phyloP scores from a whole-genome alignment of 2,888 invertebrate species.

The Xylota segnis region DNA sequence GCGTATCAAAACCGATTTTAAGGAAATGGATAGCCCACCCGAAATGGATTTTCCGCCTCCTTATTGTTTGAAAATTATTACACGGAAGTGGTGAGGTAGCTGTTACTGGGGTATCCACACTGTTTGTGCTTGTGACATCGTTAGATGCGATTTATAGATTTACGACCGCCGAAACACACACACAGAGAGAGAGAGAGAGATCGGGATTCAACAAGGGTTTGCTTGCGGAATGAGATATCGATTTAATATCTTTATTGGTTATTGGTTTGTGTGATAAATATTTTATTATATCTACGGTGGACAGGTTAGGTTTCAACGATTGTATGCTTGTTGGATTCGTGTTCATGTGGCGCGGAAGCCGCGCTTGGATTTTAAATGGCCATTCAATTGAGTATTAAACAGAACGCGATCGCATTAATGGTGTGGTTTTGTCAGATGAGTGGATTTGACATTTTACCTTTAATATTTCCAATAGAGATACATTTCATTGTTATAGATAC shows the following conservation, averaged over 20 bases:
- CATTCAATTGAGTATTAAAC: slow-evolving; percentile 8
- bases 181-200: slow-evolving; percentile 22
- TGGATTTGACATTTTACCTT: background rate
- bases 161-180: slow-evolving; percentile 62
- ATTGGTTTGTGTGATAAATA: slow-evolving; percentile 70
- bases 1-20: slow-evolving; percentile 71
- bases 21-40: slow-evolving; percentile 71
- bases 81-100: slow-evolving; percentile 63
- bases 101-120: slow-evolving; percentile 33
- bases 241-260: slow-evolving; percentile 73
- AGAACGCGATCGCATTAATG: slow-evolving; percentile 2
- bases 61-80: slow-evolving; percentile 75
- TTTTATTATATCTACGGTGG: slow-evolving; percentile 65
- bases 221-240: slow-evolving; percentile 54
- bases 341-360: slow-evolving; percentile 15
- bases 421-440: background rate
- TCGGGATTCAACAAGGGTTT: slow-evolving; percentile 58
- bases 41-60: slow-evolving; percentile 67
- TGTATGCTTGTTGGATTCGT: background rate
- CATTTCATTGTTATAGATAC: too few species aligned
- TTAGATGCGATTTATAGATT: slow-evolving; percentile 73
- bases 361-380: slow-evolving; percentile 42
- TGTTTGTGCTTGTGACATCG: slow-evolving; percentile 70
- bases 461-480: background rate
- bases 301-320: slow-evolving; percentile 27